These are phyloP conservation scores for Forbesichthys papilliferus DNA, from an alignment of 2,113 vertebrate species.

Conservation along the genomic window DNA sequence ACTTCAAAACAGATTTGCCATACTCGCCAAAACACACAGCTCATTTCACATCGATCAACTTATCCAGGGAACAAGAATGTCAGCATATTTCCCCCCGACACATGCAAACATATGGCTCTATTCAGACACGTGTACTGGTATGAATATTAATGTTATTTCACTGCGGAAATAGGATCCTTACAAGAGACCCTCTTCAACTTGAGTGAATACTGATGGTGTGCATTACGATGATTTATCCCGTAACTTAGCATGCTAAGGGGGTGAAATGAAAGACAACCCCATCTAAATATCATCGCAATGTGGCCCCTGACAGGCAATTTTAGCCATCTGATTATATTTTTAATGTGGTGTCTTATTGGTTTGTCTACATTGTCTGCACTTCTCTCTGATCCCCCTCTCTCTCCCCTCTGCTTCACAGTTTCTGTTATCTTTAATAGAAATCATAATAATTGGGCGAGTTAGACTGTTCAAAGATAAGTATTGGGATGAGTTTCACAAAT, in stretches of 20 bases:
- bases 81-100: conserved; percentile 46
- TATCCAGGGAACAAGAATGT: conserved; percentile 28
- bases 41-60: conserved; percentile 12
- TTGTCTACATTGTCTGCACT: conserved; percentile 25
- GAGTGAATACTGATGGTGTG: conserved; percentile 44
- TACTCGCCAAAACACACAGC: neutral
- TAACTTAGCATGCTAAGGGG: conserved; percentile 27
- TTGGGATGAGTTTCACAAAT: conserved; percentile 5
- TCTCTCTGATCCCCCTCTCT: neutral
- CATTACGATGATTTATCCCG: conserved; percentile 53
- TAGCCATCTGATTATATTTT: conserved; percentile 46
- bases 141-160: conserved; percentile 60
- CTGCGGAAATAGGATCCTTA: conserved; percentile 30
- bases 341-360: conserved; percentile 38
- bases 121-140: conserved; percentile 33
- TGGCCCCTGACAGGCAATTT: conserved; percentile 46
- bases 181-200: conserved; percentile 39
- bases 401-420: neutral
- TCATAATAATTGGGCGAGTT: conserved; percentile 22
- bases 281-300: conserved; percentile 37
- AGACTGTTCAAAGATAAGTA: conserved; percentile 6
- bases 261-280: conserved; percentile 47
- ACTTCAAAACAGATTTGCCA: conserved; percentile 18
- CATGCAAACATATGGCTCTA: conserved; percentile 54
- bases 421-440: conserved; percentile 8